Percentiles rank a stretch among this genome's conserved stretches.
Conservation (phyloP, 2,888 invertebrate genomes). For the Augiades crinisus region DNA sequence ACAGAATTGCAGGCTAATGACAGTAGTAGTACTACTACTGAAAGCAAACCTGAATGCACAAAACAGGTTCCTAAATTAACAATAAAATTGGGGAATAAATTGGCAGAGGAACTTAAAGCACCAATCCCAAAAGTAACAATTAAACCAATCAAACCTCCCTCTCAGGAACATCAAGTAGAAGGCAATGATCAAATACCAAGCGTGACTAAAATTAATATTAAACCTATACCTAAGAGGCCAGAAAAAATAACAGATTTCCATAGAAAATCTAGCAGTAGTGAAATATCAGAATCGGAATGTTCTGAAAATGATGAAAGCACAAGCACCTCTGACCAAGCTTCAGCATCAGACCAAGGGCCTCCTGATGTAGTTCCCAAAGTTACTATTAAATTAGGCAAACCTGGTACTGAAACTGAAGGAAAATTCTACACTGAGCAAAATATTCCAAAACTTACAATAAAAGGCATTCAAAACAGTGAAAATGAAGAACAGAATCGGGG, state of each 20-base stretch:
- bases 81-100: conserved; percentile 67
- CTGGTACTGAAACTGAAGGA: conserved; percentile 68
- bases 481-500: conserved; percentile 45
- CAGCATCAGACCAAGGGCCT: conserved; percentile 64
- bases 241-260: conserved; percentile 71
- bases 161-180: conserved; percentile 39
- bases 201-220: conserved; percentile 73
- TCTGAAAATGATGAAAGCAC: conserved; percentile 79
- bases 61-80: conserved; percentile 77
- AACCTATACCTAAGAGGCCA: conserved; percentile 71
- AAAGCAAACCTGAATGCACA: conserved; percentile 46
- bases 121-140: conserved; percentile 69
- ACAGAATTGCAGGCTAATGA: conserved; percentile 35
- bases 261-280: conserved; percentile 76
- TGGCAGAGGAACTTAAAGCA: conserved; percentile 60
- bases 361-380: conserved; percentile 69
- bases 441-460: conserved; percentile 70
- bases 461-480: conserved; percentile 61
- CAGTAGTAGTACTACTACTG: conserved; percentile 35
- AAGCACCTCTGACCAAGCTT: conserved; percentile 69
- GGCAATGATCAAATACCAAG: conserved; percentile 56
- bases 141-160: conserved; percentile 54
- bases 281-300: conserved; percentile 77
- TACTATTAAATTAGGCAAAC: conserved; percentile 72
- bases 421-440: conserved; percentile 70